Evolutionary conservation across 2,888 invertebrate genomes (phyloP).

Genomic region (Melolontha melolontha): DNA sequence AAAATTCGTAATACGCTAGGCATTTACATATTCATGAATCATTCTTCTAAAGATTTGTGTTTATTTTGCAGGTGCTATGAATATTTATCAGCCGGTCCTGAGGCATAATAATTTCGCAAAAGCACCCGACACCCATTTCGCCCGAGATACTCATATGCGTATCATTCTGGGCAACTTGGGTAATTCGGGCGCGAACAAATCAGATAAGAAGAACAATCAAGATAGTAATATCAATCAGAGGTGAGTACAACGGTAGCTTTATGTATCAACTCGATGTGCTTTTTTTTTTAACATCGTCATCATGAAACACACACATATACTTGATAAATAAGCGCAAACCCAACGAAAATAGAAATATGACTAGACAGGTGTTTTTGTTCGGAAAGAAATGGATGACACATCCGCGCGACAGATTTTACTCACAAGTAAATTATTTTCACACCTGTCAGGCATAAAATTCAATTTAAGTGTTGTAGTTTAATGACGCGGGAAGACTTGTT

Average conservation of each 20-base stretch:
- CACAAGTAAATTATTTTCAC: no score
- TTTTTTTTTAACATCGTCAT: not conserved
- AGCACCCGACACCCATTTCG: conserved; percentile 84
- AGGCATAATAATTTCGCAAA: conserved; percentile 62
- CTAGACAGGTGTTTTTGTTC: no score
- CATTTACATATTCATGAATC: not conserved
- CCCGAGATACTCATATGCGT: conserved; percentile 91
- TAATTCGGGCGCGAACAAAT: conserved; percentile 42
- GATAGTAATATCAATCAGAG: conserved; percentile 35
- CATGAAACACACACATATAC: no score
- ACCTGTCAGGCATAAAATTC: no score
- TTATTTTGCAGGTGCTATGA: conserved; percentile 57
- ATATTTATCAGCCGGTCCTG: conserved; percentile 65
- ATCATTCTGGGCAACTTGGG: conserved; percentile 75
- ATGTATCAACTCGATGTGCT: no score
- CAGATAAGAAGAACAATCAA: conserved; percentile 57
- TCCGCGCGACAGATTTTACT: not conserved
- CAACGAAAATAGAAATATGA: no score
- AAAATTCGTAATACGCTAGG: not conserved
- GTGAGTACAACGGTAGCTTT: no score
- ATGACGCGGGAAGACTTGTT: no score
- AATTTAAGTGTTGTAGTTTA: no score
- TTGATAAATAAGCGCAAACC: no score
- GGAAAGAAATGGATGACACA: conserved; percentile 36
- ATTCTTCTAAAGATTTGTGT: conserved; percentile 14